A percentile compares a stretch with the other conserved stretches of the same genome.
phyloP scores from a whole-genome alignment of 2,113 vertebrate species.

The human (Homo sapiens) region DNA sequence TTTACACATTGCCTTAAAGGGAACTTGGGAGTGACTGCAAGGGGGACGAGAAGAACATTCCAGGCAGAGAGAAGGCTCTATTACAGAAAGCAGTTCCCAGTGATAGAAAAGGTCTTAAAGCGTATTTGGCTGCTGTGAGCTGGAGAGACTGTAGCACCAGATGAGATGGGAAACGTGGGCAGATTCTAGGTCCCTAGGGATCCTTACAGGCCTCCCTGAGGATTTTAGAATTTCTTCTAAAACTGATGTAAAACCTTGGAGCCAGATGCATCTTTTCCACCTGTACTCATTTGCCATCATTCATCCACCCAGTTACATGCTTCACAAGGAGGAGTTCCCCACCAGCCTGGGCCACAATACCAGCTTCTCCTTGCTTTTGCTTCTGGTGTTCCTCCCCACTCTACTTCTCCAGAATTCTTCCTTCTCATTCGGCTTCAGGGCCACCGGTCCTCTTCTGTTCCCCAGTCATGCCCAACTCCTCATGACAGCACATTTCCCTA shows the following conservation, averaged over 20 bases:
- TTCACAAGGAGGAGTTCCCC: not conserved
- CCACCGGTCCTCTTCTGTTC: not conserved
- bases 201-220: not conserved
- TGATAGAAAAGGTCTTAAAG: not conserved
- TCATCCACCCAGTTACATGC: not conserved
- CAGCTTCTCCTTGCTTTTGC: accelerated
- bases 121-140: not conserved
- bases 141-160: not conserved
- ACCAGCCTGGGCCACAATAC: accelerated
- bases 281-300: not conserved
- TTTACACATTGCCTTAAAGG: not conserved
- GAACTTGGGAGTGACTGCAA: not conserved
- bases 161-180: not conserved
- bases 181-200: not conserved
- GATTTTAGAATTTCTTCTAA: not conserved
- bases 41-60: not conserved
- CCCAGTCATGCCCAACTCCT: no score
- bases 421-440: not conserved
- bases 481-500: accelerated
- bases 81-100: not conserved
- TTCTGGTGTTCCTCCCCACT: not conserved
- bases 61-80: not conserved
- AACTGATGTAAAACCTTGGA: not conserved
- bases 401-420: not conserved
- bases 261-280: not conserved